Base-by-base conservation (phyloP, 2,888 invertebrate genomes). In the Pachydiplax longipennis region DNA sequence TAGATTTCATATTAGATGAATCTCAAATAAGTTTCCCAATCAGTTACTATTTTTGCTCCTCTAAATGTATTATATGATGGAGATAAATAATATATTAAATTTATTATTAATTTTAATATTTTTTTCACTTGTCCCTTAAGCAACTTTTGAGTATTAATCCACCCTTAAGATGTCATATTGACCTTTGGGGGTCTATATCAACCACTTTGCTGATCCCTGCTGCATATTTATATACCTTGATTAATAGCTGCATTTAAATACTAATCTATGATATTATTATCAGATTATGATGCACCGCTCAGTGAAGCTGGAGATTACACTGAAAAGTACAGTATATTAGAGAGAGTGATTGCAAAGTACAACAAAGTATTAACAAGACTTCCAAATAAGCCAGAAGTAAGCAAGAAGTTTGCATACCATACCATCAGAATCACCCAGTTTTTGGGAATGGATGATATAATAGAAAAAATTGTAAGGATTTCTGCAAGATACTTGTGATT, bases 261-360 rank as follows among this genome's bases (percentile, higher is more conserved):
- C 18, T 53, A 53, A 53, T 53, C 2, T 3, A 53, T 53, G 25
- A 22, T 12, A 83, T 22, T 18, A 58, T 91, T 91, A 90, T 73
- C 91, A 93, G 95, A 95, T 92, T 95, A 95, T 92, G 95, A 95
- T 92, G 94, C 95, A 6, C 95, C 95, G 3, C 92, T 95, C 25
- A 93, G 94, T 82, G 95, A 95, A 92, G 93, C 94, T 91, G 95
- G 95, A 10, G 95, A 95, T 92, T 94, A 94, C 90, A 95, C 95
- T 13, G 92, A 92, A n/a, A 95, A 95, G 92, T 95, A 94, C 90
- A 53, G 91, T n/a, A 91, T 91, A 8, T 92, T 92, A 2, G 91
- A 92, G 44, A 90, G 92, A 48, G 90, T 93, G 3, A 91, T 93
- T 37, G 92, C 92, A 10, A 91, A 92, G 92, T 92, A 92, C 93